Percentiles rank a stretch among this genome's conserved stretches.
phyloP scores from a whole-genome alignment of 92 coral and sea anemone genomes.

The Actinernus sp. region DNA sequence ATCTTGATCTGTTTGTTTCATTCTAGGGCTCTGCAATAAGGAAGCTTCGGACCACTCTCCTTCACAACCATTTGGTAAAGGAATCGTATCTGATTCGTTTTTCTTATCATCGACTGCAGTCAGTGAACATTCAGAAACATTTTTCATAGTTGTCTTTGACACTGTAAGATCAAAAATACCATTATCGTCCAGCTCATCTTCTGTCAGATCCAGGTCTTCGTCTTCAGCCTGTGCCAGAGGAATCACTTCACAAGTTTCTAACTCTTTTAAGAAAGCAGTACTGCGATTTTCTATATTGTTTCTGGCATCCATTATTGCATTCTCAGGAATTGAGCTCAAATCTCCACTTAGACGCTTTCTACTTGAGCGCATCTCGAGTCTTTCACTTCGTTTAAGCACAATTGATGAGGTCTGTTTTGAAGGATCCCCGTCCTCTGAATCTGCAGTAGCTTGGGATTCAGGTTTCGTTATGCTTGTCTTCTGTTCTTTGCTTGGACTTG shows the following conservation, averaged over 20 bases:
- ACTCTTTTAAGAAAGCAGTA: not conserved
- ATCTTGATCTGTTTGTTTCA: too few relatives aligned
- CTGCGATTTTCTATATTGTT: not conserved
- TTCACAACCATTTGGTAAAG: not conserved
- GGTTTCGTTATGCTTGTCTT: not conserved
- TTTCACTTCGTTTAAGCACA: conserved; percentile 22
- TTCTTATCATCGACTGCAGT: not conserved
- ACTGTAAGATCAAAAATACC: not conserved
- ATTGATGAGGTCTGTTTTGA: not conserved
- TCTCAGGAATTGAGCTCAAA: conserved; percentile 32
- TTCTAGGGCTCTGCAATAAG: too few relatives aligned
- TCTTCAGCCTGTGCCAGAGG: conserved; percentile 46
- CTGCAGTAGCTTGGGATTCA: not conserved
- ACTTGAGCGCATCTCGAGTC: conserved; percentile 28
- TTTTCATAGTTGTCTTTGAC: not conserved
- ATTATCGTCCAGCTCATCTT: not conserved
- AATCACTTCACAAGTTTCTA: conserved; percentile 3
- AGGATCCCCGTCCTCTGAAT: not conserved
- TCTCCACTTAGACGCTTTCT: conserved; percentile 33
- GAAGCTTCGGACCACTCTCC: too few relatives aligned
- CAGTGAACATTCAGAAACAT: not conserved
- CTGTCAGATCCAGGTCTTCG: conserved; percentile 2
- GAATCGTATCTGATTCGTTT: not conserved
- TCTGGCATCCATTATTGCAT: conserved; percentile 21
- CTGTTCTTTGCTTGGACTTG: not conserved